These are phyloP conservation scores for Seriola aureovittata DNA, from an alignment of 2,113 vertebrate genomes.

Conservation along the genomic window DNA sequence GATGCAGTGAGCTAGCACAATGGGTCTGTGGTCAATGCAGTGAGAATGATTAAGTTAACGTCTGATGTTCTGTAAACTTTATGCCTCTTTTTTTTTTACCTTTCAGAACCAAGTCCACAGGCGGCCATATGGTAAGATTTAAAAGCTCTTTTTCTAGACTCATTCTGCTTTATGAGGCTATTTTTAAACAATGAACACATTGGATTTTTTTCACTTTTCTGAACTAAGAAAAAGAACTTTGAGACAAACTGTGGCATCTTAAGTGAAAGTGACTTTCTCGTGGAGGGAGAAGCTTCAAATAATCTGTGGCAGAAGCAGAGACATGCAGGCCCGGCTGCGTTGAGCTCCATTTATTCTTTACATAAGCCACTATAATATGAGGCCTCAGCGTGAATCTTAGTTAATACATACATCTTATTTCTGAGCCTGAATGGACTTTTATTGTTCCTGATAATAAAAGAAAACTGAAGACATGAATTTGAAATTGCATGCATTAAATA, in stretches of 20 bases:
- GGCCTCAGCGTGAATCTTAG: conserved; percentile 33
- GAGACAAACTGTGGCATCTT: not conserved
- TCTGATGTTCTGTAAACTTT: conserved; percentile 26
- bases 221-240: conserved; percentile 3
- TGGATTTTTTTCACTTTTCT: conserved; percentile 5
- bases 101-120: conserved; percentile 81
- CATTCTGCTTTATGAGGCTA: not conserved
- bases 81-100: conserved; percentile 26
- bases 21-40: conserved; percentile 36
- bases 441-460: conserved; percentile 53
- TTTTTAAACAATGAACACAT: conserved; percentile 7
- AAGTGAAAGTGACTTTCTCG: not conserved
- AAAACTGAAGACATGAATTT: conserved; percentile 52
- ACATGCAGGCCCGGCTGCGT: not conserved
- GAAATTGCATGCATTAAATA: conserved; percentile 59
- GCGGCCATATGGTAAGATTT: conserved; percentile 84
- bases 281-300: not conserved
- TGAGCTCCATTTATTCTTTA: conserved; percentile 32
- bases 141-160: conserved; percentile 4
- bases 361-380: conserved; percentile 15
- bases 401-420: conserved; percentile 32
- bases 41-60: conserved; percentile 45
- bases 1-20: conserved; percentile 25
- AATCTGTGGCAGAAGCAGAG: conserved; percentile 16
- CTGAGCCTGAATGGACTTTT: conserved; percentile 42